phyloP scores from a whole-genome alignment of 2,113 vertebrate species.

The Oncorhynchus masou region DNA sequence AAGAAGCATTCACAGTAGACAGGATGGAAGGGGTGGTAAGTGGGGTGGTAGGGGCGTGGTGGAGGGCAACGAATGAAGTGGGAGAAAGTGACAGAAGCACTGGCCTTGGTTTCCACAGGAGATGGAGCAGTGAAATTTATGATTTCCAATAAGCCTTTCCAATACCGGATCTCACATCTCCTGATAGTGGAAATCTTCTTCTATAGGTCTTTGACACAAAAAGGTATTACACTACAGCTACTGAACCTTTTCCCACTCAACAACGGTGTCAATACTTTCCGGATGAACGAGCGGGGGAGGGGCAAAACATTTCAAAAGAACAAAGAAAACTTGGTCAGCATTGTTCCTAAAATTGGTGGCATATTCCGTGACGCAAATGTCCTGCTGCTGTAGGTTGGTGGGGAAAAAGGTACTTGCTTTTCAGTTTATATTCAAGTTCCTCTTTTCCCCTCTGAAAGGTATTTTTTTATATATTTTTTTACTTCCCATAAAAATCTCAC shows the following conservation, averaged over 20 bases:
- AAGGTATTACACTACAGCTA: constrained; percentile 45
- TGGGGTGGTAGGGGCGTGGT: not conserved
- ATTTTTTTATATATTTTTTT: constrained; percentile 50
- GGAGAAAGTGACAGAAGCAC: constrained; percentile 63
- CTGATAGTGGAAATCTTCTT: constrained; percentile 75
- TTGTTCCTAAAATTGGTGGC: constrained; percentile 82
- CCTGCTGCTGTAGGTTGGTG: constrained; percentile 72
- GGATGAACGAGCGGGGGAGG: constrained; percentile 65
- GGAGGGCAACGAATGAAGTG: not conserved
- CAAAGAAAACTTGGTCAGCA: constrained; percentile 71
- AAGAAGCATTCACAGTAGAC: constrained; percentile 81
- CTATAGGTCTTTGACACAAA: constrained; percentile 75
- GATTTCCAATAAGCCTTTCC: constrained; percentile 45
- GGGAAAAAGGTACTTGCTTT: constrained; percentile 73
- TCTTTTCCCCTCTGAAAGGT: constrained; percentile 49
- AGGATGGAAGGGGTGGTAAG: constrained; percentile 33
- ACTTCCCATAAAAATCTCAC: constrained; percentile 83
- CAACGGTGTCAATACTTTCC: constrained; percentile 81
- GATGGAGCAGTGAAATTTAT: constrained; percentile 71
- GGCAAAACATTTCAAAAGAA: constrained; percentile 54
- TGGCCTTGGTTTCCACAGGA: constrained; percentile 80
- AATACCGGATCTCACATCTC: constrained; percentile 77
- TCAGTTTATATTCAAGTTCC: constrained; percentile 90
- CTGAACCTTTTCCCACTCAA: constrained; percentile 78
- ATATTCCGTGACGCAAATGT: constrained; percentile 75